Conservation (phyloP, 2,797 vertebrate species). For the Poeciliopsis turneri region DNA sequence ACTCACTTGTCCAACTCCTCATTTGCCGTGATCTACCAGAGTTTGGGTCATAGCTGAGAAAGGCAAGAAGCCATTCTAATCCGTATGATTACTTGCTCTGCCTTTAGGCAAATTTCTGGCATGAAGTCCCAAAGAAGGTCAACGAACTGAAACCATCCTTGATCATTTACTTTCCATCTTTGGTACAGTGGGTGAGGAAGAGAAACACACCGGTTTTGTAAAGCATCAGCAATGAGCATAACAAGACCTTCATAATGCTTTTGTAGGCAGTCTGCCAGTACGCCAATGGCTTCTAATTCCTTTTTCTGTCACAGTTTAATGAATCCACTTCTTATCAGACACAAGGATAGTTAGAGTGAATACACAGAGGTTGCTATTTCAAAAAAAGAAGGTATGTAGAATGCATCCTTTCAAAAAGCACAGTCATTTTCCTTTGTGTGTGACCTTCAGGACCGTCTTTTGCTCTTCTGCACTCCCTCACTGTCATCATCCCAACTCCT, state of each 20-base stretch:
- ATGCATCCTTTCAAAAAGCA: conserved; percentile 3
- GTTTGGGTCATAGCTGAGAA: neutral
- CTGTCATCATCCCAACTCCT: conserved; percentile 29
- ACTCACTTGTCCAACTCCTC: neutral
- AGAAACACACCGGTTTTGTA: neutral
- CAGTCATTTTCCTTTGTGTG: conserved; percentile 21
- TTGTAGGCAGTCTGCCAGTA: neutral
- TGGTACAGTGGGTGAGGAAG: neutral
- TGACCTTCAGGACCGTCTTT: conserved; percentile 54
- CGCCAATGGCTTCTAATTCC: conserved; percentile 11
- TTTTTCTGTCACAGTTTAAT: conserved; percentile 50
- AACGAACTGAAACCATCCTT: neutral
- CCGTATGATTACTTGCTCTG: neutral
- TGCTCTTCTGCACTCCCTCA: conserved; percentile 6
- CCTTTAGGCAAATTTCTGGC: neutral
- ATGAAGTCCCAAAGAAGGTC: neutral
- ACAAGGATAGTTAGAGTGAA: conserved; percentile 23
- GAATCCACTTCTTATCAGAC: conserved; percentile 49
- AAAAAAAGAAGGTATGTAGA: conserved; percentile 17
- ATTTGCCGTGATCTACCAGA: neutral
- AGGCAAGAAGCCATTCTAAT: neutral
- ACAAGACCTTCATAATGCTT: neutral
- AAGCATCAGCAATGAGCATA: neutral
- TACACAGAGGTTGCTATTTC: conserved; percentile 13
- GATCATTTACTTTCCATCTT: neutral